Conservation (phyloP, 2,113 vertebrate species). For the Dascyllus trimaculatus region DNA sequence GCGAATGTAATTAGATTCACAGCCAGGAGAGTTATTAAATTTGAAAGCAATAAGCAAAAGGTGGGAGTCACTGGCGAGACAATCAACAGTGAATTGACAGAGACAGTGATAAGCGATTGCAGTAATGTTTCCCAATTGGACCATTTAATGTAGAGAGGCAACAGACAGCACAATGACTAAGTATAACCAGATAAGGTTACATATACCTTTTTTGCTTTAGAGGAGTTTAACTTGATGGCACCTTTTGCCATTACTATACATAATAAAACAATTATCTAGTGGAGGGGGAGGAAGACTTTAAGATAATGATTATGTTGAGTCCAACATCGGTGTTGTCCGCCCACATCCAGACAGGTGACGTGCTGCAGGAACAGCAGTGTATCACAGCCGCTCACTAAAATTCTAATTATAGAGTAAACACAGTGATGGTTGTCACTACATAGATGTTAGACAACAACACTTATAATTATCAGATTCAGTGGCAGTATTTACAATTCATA, state of each 20-base stretch:
- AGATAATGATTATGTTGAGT: conserved; percentile 14
- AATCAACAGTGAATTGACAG: not conserved
- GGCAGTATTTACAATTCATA: not conserved
- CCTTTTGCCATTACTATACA: not conserved
- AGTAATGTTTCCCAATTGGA: conserved; percentile 5
- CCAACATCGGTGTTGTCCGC: conserved; percentile 14
- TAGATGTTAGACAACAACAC: not conserved
- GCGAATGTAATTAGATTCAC: conserved; percentile 6
- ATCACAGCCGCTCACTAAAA: not conserved
- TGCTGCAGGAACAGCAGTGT: conserved; percentile 1
- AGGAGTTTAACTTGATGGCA: not conserved
- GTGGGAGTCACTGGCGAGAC: not conserved
- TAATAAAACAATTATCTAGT: conserved; percentile 18
- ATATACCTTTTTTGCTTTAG: not conserved
- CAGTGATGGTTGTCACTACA: not conserved
- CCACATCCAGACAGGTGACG: conserved; percentile 17
- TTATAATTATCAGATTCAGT: not conserved
- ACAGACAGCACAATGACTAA: not conserved
- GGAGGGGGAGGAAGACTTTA: not conserved
- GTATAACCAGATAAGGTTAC: not conserved
- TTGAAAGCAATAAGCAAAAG: conserved; percentile 14
- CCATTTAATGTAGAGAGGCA: not conserved
- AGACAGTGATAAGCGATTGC: not conserved
- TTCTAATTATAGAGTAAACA: not conserved
- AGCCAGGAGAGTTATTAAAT: conserved; percentile 10